Evolutionary conservation across 2,888 invertebrate genomes (phyloP).

Genomic region (Lycophotia porphyrea): DNA sequence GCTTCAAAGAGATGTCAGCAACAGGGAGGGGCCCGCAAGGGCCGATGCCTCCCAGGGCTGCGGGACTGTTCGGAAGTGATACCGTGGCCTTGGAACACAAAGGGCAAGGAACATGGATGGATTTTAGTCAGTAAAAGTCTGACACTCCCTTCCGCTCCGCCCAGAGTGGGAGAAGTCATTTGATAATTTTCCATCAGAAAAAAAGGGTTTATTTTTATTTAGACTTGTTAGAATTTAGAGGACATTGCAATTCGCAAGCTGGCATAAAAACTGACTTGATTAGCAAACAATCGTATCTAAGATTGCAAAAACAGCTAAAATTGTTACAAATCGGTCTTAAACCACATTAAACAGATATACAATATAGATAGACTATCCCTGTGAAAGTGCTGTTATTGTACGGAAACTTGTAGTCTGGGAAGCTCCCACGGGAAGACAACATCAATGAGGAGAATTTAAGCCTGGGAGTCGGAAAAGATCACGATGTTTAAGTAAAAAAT

Average conservation of each 20-base stretch:
- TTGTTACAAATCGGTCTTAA: conserved; percentile 24
- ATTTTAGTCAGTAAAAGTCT: too few relatives aligned
- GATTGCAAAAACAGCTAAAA: conserved; percentile 29
- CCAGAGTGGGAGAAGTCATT: too few relatives aligned
- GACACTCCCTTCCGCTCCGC: too few relatives aligned
- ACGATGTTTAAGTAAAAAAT: neutral
- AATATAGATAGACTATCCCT: conserved; percentile 22
- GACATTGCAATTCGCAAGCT: conserved; percentile 7
- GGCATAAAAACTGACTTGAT: conserved; percentile 22
- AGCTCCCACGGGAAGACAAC: conserved; percentile 51
- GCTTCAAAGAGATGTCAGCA: too few relatives aligned
- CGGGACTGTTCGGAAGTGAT: too few relatives aligned
- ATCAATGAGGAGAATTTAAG: conserved; percentile 22
- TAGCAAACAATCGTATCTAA: conserved; percentile 31
- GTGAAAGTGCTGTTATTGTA: conserved; percentile 33
- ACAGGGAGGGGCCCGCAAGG: too few relatives aligned
- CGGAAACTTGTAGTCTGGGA: conserved; percentile 24
- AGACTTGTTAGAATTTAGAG: neutral
- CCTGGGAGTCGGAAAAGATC: conserved; percentile 32
- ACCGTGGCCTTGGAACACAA: too few relatives aligned
- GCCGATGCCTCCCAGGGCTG: too few relatives aligned
- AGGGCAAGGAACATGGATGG: too few relatives aligned
- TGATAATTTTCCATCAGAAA: too few relatives aligned
- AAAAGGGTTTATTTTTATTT: neutral
- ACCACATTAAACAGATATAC: conserved; percentile 20